A percentile compares a stretch with the other conserved stretches of the same genome.
These are phyloP conservation scores for Corvus cornix DNA, from an alignment of 2,113 vertebrate genomes.

Conservation along the genomic window DNA sequence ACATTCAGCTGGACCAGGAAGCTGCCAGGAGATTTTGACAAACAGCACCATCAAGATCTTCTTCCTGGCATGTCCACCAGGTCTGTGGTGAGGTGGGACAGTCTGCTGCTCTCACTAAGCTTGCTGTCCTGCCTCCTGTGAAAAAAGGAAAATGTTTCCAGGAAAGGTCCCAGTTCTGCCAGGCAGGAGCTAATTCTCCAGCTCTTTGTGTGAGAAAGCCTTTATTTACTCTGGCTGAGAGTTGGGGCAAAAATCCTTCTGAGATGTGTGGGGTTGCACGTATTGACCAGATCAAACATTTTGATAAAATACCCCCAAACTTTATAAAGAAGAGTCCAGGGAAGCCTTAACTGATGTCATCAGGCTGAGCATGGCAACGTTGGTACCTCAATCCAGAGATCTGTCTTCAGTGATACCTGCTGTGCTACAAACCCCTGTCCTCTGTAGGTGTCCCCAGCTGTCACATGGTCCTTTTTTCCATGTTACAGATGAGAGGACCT, in stretches of 20 bases:
- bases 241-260: neutral
- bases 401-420: neutral
- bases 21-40: neutral
- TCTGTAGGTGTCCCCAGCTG: accelerated
- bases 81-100: neutral
- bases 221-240: neutral
- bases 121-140: neutral
- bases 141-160: neutral
- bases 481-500: accelerated
- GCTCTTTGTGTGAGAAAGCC: neutral
- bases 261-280: accelerated
- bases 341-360: neutral
- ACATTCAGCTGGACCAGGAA: neutral
- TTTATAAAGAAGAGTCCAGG: neutral
- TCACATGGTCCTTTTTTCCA: accelerated
- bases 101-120: accelerated
- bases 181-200: neutral
- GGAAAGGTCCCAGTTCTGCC: neutral
- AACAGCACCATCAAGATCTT: neutral
- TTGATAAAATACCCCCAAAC: neutral
- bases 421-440: neutral
- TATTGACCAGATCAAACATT: neutral
- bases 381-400: neutral
- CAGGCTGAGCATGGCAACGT: accelerated
- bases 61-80: neutral